Conservation (phyloP, 2,113 vertebrate species). For the Eptatretus burgeri region DNA sequence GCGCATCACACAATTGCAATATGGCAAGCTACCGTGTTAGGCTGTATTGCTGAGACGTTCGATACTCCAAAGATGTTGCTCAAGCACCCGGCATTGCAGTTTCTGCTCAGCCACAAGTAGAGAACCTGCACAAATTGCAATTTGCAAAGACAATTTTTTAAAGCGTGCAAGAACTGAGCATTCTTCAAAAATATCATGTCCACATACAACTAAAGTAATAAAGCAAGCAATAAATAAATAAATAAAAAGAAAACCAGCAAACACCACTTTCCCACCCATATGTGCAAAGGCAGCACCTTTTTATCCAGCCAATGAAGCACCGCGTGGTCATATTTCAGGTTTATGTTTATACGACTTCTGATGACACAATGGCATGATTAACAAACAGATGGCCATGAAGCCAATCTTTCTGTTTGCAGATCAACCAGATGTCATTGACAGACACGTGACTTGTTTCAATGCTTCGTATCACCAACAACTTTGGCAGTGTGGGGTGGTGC, state of each 20-base stretch:
- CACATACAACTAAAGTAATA: neutral
- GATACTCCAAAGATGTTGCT: conserved; percentile 49
- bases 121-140: conserved; percentile 24
- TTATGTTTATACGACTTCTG: too few species aligned
- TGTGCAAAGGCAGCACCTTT: neutral
- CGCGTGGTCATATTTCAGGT: too few species aligned
- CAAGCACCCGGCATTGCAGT: conserved; percentile 43
- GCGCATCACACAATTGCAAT: neutral
- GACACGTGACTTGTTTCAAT: too few species aligned
- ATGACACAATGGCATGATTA: too few species aligned
- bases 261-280: neutral
- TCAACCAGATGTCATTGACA: too few species aligned
- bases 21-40: neutral
- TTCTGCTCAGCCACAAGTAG: conserved; percentile 63
- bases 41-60: conserved; percentile 34
- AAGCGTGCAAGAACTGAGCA: neutral
- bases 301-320: too few species aligned
- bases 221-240: neutral
- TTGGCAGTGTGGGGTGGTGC: too few species aligned
- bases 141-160: neutral
- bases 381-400: too few species aligned
- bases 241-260: neutral
- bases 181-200: neutral
- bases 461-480: too few species aligned
- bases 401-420: too few species aligned